phyloP scores from a whole-genome alignment of 2,888 invertebrate genomes.

The Mantis religiosa region DNA sequence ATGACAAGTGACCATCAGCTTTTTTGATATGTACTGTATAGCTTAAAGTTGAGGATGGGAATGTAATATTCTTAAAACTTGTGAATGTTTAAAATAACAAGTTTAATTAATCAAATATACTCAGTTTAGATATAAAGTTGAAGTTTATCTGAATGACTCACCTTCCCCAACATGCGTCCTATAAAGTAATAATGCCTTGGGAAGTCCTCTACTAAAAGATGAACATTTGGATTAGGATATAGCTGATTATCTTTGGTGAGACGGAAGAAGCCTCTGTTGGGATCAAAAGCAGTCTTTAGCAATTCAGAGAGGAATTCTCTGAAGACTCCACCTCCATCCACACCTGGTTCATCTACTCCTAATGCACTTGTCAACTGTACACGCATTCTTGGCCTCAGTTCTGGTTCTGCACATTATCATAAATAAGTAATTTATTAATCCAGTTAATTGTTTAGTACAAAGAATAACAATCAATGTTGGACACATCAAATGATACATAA shows the following conservation, averaged over 20 bases:
- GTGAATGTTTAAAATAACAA: too few species aligned
- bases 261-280: constrained; percentile 88
- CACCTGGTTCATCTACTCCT: constrained; percentile 91
- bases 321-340: constrained; percentile 96
- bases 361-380: constrained; percentile 87
- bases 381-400: constrained; percentile 77
- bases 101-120: too few species aligned
- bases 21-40: too few species aligned
- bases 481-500: too few species aligned
- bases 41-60: too few species aligned
- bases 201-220: constrained; percentile 79
- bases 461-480: too few species aligned
- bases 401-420: constrained; percentile 62
- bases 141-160: constrained; percentile 38
- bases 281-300: constrained; percentile 92
- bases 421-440: too few species aligned
- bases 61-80: too few species aligned
- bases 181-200: constrained; percentile 90
- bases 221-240: constrained; percentile 93
- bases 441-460: too few species aligned
- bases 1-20: too few species aligned
- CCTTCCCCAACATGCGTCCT: constrained; percentile 90
- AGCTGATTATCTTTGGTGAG: constrained; percentile 87
- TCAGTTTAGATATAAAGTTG: background rate
- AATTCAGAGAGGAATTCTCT: constrained; percentile 92